Percentiles rank a stretch among this genome's conserved stretches.
Conservation (phyloP, 1,140 invertebrate species). For the Pectinophora gossypiella region DNA sequence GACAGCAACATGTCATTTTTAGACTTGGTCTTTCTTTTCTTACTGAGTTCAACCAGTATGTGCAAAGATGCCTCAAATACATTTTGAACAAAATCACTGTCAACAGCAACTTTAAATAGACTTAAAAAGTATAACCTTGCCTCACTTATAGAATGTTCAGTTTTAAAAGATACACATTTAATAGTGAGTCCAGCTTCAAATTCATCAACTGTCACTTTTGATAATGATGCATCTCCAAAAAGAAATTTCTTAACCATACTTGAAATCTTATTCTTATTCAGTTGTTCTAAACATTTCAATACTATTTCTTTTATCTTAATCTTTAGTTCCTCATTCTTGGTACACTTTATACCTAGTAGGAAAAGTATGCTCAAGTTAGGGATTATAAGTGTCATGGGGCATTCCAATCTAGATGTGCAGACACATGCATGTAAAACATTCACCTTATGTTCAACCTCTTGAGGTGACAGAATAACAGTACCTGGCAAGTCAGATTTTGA, state of each 20-base stretch:
- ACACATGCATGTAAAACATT: conserved; percentile 65
- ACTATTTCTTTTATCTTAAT: conserved; percentile 53
- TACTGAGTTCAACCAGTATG: conserved; percentile 36
- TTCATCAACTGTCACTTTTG: conserved; percentile 38
- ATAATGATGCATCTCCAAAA: conserved; percentile 24
- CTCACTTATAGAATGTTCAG: conserved; percentile 29
- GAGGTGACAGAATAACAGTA: conserved; percentile 53
- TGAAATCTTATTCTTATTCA: conserved; percentile 29
- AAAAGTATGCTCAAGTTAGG: conserved; percentile 55
- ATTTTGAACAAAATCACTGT: conserved; percentile 26
- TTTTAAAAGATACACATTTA: conserved; percentile 28
- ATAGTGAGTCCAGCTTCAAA: conserved; percentile 50
- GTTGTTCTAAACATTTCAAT: conserved; percentile 45
- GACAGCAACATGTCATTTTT: conserved; percentile 43
- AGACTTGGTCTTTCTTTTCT: conserved; percentile 21
- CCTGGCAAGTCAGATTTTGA: conserved; percentile 37
- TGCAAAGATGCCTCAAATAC: conserved; percentile 40
- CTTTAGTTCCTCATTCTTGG: conserved; percentile 39
- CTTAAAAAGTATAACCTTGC: conserved; percentile 35
- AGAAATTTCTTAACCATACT: conserved; percentile 33
- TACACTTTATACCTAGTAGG: conserved; percentile 39
- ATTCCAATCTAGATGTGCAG: conserved; percentile 38
- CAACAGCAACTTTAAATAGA: conserved; percentile 32
- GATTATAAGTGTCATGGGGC: conserved; percentile 31
- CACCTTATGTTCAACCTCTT: conserved; percentile 63